Conservation (phyloP, 1,140 invertebrate genomes). For the Zaprionus camerounensis region DNA sequence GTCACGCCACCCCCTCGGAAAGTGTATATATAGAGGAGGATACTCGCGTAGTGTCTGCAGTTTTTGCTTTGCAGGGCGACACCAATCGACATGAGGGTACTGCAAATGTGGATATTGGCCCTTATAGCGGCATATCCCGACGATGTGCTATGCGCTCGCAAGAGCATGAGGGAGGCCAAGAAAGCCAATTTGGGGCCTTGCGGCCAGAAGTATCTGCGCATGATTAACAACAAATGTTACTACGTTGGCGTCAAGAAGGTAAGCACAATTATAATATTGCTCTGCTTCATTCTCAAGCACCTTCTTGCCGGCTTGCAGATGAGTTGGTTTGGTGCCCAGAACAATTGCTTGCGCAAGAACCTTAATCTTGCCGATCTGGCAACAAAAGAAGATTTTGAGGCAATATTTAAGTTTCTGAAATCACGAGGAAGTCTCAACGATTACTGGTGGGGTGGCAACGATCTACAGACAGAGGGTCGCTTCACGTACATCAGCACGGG, state of each 20-base stretch:
- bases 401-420: slow-evolving; percentile 26
- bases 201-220: slow-evolving; percentile 46
- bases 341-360: slow-evolving; percentile 88
- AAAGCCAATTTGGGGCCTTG: slow-evolving; percentile 45
- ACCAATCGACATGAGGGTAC: slow-evolving; percentile 59
- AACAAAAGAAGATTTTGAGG: slow-evolving; percentile 39
- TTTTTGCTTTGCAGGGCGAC: slow-evolving; percentile 39
- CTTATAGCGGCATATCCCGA: slow-evolving; percentile 53
- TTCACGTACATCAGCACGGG: slow-evolving; percentile 65
- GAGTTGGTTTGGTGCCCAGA: slow-evolving; percentile 68
- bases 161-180: background rate
- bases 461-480: slow-evolving; percentile 54
- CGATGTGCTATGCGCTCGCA: slow-evolving; percentile 33
- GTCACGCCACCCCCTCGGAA: slow-evolving; percentile 30
- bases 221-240: slow-evolving; percentile 61
- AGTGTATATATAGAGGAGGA: slow-evolving; percentile 71
- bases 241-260: slow-evolving; percentile 64
- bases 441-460: slow-evolving; percentile 67
- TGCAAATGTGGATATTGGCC: slow-evolving; percentile 59
- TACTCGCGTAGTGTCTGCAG: slow-evolving; percentile 35
- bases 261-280: background rate
- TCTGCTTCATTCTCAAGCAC: background rate
- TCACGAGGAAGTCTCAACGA: slow-evolving; percentile 46
- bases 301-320: slow-evolving; percentile 28
- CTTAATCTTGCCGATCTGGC: slow-evolving; percentile 86